Percentiles rank a stretch among this genome's conserved stretches.
phyloP scores from a whole-genome alignment of 2,113 vertebrate genomes.

The Pungitius pungitius region DNA sequence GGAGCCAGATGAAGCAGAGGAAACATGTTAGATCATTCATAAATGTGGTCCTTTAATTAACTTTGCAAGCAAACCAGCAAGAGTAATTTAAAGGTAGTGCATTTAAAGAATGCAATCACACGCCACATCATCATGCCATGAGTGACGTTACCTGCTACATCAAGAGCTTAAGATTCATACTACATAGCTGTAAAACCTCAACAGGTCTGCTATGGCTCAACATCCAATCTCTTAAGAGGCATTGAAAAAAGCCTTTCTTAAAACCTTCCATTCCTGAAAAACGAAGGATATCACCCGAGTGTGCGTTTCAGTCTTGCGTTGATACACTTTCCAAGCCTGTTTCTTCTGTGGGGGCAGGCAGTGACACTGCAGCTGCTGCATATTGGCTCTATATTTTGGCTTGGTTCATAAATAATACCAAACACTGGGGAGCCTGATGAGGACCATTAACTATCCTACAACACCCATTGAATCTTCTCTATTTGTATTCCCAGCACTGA shows the following conservation, averaged over 20 bases:
- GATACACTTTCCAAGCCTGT: constrained; percentile 51
- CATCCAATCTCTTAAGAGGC: neutral
- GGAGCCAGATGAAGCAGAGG: constrained; percentile 51
- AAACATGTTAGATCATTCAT: constrained; percentile 29
- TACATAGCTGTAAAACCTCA: neutral
- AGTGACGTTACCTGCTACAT: constrained; percentile 13
- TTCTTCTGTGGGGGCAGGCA: constrained; percentile 47
- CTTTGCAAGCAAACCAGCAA: neutral
- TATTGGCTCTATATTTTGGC: constrained; percentile 45
- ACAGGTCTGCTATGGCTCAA: neutral
- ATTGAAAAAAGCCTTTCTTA: constrained; percentile 1
- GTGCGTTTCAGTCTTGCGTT: constrained; percentile 26
- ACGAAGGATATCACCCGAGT: constrained; percentile 35
- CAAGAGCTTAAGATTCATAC: constrained; percentile 18
- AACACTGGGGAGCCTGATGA: constrained; percentile 54
- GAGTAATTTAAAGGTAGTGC: constrained; percentile 14
- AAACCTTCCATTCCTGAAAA: neutral
- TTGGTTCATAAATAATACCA: constrained; percentile 64
- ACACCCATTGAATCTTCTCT: constrained; percentile 59
- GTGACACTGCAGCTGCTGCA: constrained; percentile 38
- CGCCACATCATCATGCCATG: constrained; percentile 10
- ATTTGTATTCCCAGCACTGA: constrained; percentile 74
- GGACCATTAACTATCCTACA: constrained; percentile 44
- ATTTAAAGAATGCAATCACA: constrained; percentile 16
- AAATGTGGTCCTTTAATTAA: constrained; percentile 18